Evolutionary conservation across 2,888 invertebrate species (phyloP).

Genomic region (Nudaria mundana): DNA sequence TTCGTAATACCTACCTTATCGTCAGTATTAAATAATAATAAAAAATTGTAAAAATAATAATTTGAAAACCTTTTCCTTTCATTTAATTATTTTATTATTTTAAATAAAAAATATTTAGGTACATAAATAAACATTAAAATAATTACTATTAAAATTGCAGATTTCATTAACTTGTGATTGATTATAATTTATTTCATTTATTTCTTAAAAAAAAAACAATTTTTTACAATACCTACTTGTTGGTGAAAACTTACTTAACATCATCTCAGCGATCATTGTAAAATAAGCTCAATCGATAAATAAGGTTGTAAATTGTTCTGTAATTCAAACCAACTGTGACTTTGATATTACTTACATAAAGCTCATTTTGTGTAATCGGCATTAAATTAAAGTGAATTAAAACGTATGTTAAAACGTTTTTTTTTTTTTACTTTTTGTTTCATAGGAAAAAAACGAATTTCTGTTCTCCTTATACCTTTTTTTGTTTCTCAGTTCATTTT

Average conservation of each 20-base stretch:
- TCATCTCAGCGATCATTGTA: conserved; percentile 57
- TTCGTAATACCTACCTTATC: conserved; percentile 42
- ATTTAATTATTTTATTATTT: conserved; percentile 2
- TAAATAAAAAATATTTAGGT: conserved; percentile 16
- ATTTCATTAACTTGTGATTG: conserved; percentile 24
- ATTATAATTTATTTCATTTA: background rate
- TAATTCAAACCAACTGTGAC: conserved; percentile 67
- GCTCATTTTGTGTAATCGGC: conserved; percentile 76
- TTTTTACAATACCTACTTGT: too few relatives aligned
- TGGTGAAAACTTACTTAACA: too few relatives aligned
- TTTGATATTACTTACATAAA: conserved; percentile 68
- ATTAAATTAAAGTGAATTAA: conserved; percentile 68
- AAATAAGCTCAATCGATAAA: conserved; percentile 55
- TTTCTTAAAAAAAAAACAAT: too few relatives aligned
- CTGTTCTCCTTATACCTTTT: too few relatives aligned
- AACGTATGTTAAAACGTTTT: conserved; percentile 60
- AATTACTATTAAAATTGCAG: conserved; percentile 20
- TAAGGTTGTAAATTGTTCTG: conserved; percentile 77
- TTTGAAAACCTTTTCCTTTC: background rate
- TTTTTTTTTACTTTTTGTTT: too few relatives aligned
- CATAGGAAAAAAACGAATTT: too few relatives aligned
- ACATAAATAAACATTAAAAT: conserved; percentile 20
- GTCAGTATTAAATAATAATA: conserved; percentile 32
- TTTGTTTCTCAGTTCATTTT: too few relatives aligned
- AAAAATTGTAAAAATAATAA: conserved; percentile 24